Conservation (phyloP, 23 tunicate species). For the Styela clava region DNA sequence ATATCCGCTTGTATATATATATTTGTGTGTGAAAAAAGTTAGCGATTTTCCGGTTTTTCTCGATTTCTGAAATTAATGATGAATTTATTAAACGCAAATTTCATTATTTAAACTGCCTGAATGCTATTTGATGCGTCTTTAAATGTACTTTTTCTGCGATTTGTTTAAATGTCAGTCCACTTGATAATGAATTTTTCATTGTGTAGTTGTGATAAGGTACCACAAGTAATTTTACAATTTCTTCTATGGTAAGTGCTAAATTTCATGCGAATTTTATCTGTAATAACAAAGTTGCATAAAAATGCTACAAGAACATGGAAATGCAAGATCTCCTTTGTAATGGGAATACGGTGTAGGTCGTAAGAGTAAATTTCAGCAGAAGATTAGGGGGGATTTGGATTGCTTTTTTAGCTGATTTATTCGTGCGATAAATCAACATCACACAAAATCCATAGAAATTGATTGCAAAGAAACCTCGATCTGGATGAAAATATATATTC, state of each 20-base stretch:
- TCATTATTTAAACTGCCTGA: neutral
- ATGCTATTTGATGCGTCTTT: neutral
- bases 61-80: neutral
- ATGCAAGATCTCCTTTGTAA: no score
- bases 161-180: neutral
- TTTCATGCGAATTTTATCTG: neutral
- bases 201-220: neutral
- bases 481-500: no score
- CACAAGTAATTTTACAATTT: neutral
- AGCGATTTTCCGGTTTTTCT: neutral
- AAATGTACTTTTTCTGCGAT: neutral
- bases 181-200: neutral
- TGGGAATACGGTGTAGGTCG: no score
- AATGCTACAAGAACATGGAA: no score
- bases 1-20: neutral
- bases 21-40: neutral
- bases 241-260: neutral
- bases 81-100: no score
- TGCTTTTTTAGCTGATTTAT: no score
- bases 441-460: no score
- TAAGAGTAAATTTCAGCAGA: no score
- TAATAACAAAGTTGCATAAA: neutral
- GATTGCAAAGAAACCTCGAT: no score
- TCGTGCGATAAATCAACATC: no score
- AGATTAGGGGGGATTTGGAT: no score